Conservation (phyloP, 2,888 invertebrate genomes). For the Teinopalpus imperialis region DNA sequence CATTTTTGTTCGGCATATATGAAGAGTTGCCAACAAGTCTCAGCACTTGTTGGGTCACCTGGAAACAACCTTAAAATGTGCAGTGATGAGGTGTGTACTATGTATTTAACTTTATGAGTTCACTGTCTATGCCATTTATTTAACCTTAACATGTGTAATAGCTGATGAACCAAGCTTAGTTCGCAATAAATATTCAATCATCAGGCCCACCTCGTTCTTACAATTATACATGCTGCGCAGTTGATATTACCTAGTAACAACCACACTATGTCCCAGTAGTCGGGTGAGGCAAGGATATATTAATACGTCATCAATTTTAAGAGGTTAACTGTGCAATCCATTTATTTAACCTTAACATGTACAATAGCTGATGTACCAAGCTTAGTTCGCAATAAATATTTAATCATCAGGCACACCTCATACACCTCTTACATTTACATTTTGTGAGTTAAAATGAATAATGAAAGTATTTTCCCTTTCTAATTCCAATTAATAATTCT, state of each 20-base stretch:
- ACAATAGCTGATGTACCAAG: not conserved
- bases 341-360: not conserved
- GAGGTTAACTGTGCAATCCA: no score
- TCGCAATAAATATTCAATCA: conserved; percentile 1
- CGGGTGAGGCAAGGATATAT: no score
- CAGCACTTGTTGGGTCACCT: no score
- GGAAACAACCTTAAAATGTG: no score
- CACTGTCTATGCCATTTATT: not conserved
- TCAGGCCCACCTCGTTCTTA: not conserved
- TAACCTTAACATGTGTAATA: not conserved
- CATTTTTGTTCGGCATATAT: no score
- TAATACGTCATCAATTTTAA: no score
- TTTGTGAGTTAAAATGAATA: conserved; percentile 12
- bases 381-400: not conserved
- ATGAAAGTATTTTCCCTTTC: conserved; percentile 3
- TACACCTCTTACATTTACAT: conserved; percentile 1
- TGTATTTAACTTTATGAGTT: no score
- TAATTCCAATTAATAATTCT: conserved; percentile 13
- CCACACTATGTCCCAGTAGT: no score
- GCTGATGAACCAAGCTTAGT: not conserved
- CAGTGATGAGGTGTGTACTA: no score
- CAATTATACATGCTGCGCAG: no score
- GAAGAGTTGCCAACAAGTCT: no score
- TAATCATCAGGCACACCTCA: not conserved
- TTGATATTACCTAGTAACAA: no score